Percentiles rank a stretch among this genome's conserved stretches.
Evolutionary conservation across 2,113 vertebrate species (phyloP).

Genomic region (Verasper variegatus): DNA sequence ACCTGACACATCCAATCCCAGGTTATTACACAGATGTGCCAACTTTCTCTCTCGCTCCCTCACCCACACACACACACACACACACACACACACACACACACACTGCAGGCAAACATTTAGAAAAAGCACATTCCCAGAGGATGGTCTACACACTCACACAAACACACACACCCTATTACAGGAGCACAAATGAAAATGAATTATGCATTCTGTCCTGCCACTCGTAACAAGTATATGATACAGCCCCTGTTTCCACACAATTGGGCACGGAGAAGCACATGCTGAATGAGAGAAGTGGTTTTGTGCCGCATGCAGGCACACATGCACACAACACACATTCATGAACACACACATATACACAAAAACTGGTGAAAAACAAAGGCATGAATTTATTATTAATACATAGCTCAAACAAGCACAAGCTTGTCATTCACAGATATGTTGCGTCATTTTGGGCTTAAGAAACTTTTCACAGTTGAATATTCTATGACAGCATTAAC

Average conservation of each 20-base stretch:
- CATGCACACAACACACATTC: conserved; percentile 11
- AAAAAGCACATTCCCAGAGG: conserved; percentile 35
- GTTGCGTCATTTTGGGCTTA: conserved; percentile 25
- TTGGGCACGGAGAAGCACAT: conserved; percentile 50
- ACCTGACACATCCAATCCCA: conserved; percentile 85
- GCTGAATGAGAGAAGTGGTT: conserved; percentile 54
- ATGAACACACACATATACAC: conserved; percentile 25
- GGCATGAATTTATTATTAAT: conserved; percentile 24
- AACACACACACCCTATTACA: conserved; percentile 59
- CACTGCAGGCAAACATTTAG: conserved; percentile 38
- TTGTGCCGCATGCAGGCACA: neutral
- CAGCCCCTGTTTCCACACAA: conserved; percentile 71
- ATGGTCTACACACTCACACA: conserved; percentile 22
- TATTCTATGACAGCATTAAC: too few species aligned
- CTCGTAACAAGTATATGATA: conserved; percentile 72
- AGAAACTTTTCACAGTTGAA: conserved; percentile 12
- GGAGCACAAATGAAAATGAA: conserved; percentile 82
- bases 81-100: conserved; percentile 5
- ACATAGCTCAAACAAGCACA: conserved; percentile 29
- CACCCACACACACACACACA: conserved; percentile 19
- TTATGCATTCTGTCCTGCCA: conserved; percentile 79
- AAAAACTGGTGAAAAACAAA: conserved; percentile 19
- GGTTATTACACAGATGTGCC: conserved; percentile 82
- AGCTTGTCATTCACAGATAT: conserved; percentile 22
- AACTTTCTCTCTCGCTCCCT: conserved; percentile 45